These are phyloP conservation scores for Nasonia giraulti DNA, from an alignment of 1,140 invertebrate species.

Conservation along the genomic window DNA sequence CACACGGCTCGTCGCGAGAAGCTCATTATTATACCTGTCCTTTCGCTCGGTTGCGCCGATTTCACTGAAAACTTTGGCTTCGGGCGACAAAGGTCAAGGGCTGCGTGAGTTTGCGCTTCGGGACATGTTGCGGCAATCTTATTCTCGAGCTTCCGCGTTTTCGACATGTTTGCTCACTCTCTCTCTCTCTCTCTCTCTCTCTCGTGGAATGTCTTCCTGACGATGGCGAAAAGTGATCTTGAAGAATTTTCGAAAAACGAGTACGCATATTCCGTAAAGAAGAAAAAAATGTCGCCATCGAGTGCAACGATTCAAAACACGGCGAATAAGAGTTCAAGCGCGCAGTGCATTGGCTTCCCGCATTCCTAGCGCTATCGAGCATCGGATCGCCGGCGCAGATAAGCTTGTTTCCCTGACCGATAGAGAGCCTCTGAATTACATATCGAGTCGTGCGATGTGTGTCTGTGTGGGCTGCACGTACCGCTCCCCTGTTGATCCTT, in stretches of 20 bases:
- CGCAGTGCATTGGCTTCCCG: not conserved
- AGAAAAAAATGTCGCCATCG: not conserved
- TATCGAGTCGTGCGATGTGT: not conserved
- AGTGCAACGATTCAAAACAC: too few species aligned
- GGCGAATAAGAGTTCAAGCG: too few species aligned
- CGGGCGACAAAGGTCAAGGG: constrained; percentile 17
- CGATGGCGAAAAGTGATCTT: too few species aligned
- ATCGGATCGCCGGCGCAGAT: not conserved
- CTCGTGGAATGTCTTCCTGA: too few species aligned
- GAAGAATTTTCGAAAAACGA: not conserved
- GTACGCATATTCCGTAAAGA: not conserved
- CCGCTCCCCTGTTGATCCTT: constrained; percentile 42
- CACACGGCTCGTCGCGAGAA: not conserved
- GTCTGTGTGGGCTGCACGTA: not conserved
- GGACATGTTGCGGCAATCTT: not conserved
- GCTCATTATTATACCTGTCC: not conserved
- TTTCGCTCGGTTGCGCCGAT: not conserved
- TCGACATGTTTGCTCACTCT: not conserved
- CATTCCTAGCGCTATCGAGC: not conserved
- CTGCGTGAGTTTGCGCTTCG: not conserved
- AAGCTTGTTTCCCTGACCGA: constrained; percentile 6
- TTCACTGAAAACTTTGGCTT: constrained; percentile 8
- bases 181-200: too few species aligned
- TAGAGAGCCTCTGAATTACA: constrained; percentile 30
- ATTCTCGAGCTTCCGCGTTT: not conserved